Conservation (phyloP, 1,140 invertebrate species). For the Aphidius gifuensis region DNA sequence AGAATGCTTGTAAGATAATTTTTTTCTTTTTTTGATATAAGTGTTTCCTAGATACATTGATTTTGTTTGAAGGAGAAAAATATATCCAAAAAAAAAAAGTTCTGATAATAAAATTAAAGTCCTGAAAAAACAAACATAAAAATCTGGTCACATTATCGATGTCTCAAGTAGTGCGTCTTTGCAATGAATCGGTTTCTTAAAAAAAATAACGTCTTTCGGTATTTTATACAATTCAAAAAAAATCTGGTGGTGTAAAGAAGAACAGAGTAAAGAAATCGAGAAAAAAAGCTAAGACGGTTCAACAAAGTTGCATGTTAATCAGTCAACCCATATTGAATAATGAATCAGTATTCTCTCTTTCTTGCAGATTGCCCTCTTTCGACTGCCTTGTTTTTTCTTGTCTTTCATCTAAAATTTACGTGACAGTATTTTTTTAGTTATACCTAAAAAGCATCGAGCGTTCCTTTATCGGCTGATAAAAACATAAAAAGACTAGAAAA, state of each 20-base stretch:
- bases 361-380: slow-evolving; percentile 17
- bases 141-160: too few relatives aligned
- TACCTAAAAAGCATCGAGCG: slow-evolving; percentile 1
- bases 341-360: slow-evolving; percentile 55
- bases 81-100: too few relatives aligned
- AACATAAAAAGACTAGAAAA: too few relatives aligned
- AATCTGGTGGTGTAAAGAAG: slow-evolving; percentile 32
- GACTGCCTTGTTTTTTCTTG: not conserved
- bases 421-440: slow-evolving; percentile 49
- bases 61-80: too few relatives aligned
- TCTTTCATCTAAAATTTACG: slow-evolving; percentile 27
- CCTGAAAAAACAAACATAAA: slow-evolving; percentile 22
- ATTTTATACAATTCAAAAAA: slow-evolving; percentile 42
- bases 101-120: not conserved
- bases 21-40: not conserved
- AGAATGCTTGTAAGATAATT: not conserved
- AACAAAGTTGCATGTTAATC: slow-evolving; percentile 53
- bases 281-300: slow-evolving; percentile 17
- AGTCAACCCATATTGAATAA: slow-evolving; percentile 57
- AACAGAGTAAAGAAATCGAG: not conserved
- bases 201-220: slow-evolving; percentile 41
- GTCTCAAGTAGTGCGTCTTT: too few relatives aligned
- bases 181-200: too few relatives aligned
- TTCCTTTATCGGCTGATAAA: not conserved
- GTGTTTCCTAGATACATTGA: too few relatives aligned